Base-by-base conservation (phyloP, 2,888 invertebrate genomes). In the Drosophila flavopinicola region DNA sequence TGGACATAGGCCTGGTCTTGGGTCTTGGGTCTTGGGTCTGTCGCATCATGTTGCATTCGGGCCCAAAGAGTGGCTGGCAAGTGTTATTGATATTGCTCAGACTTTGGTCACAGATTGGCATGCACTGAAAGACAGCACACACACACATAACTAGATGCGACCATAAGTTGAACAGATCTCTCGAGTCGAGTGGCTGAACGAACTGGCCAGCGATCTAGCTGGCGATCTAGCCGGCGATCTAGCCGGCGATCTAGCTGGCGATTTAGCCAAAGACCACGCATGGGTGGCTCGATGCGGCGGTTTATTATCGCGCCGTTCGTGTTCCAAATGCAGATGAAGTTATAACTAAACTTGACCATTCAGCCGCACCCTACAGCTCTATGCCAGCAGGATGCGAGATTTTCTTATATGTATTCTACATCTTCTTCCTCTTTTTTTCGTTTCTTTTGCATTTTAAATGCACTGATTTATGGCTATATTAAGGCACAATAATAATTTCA, bases 21-120 rank as follows among this genome's bases (percentile, higher is more conserved):
- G n/a, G 30, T 15, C 52, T 37, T 13, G 35, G 35, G 33, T 37
- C 63, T 4, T 30, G 27, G 25, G 65, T 52, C 65, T 82, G 87
- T 78, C 85, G 83, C 83, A 84, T 84, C 86, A 85, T 85, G 79
- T 87, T 87, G 87, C 83, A 84, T 51, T 71, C 65, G 27, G 44
- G 23, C 59, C 53, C 63, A 54, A 60, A 75, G 77, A 63, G 67
- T 66, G 68, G 30, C 48, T 68, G 70, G 70, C 86, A 86, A 88
- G 87, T 88, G 86, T 87, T 88, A 88, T 87, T 87, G 86, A 87
- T 87, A 87, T 85, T 75, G 86, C 84, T 66, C 61, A 76, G 74
- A 71, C 78, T 64, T 59, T 56, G 60, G 42, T 37, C 69, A 38
- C 33, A 56, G 70, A 70, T 70, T 70, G 65, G 71, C 64, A 60